Conservation (phyloP, 2,113 vertebrate genomes). For the Ondatra zibethicus region DNA sequence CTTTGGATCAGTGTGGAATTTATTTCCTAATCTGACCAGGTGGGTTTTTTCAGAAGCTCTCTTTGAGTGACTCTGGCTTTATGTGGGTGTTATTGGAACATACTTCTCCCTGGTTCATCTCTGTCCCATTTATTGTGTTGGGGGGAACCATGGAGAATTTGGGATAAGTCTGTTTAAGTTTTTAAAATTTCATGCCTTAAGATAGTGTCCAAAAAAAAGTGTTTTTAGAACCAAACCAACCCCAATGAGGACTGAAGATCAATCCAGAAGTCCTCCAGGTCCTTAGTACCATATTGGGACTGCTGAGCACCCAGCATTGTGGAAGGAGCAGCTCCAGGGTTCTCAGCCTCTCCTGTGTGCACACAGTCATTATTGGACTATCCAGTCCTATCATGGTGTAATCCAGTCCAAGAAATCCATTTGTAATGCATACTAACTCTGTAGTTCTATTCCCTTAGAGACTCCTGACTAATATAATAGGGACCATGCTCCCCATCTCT, state of each 20-base stretch:
- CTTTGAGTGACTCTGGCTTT: not conserved
- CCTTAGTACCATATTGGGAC: not conserved
- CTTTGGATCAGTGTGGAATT: not conserved
- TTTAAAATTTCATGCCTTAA: not conserved
- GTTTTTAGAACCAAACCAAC: slow-evolving; percentile 9
- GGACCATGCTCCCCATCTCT: not conserved
- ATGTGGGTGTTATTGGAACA: not conserved
- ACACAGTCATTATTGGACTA: not conserved
- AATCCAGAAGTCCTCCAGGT: not conserved
- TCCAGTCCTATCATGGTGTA: not conserved
- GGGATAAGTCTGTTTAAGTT: not conserved
- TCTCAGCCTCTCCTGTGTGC: not conserved
- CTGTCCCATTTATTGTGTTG: not conserved
- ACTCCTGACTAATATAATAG: not conserved
- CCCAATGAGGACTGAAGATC: not conserved
- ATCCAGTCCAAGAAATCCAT: not conserved
- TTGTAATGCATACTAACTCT: not conserved
- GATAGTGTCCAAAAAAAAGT: not conserved
- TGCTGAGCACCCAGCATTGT: not conserved
- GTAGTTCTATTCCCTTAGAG: not conserved
- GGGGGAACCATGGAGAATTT: not conserved
- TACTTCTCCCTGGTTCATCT: not conserved
- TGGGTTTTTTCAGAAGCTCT: slow-evolving; percentile 29
- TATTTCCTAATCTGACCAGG: slow-evolving; percentile 8
- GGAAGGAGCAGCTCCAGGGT: not conserved